Base-by-base conservation (phyloP, 2,888 invertebrate genomes). In the Noctuana brunneofusca region DNA sequence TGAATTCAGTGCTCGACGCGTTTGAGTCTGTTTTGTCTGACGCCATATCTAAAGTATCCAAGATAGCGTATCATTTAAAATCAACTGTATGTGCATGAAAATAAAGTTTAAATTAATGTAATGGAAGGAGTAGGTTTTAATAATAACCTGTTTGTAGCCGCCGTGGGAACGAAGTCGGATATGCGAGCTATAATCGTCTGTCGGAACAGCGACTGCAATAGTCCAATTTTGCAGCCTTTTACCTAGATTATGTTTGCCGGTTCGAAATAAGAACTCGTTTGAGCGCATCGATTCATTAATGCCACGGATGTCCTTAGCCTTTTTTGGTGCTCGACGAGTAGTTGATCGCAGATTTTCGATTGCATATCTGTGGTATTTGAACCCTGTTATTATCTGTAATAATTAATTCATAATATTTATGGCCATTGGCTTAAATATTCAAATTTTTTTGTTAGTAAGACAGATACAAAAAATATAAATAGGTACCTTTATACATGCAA, bases 161-260 rank as follows among this genome's bases (percentile, higher is more conserved):
- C 84, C 90, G 90, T 91, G 90, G 90, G 90, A 91, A 91, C 90
- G 83, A 71, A 85, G 84, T 89, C 86, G 89, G 89, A 89, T 89
- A 89, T 87, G 89, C 89, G 89, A 86, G 79, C 86, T 87, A 87
- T 89, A 89, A 89, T 89, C 87, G 88, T 80, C 87, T 81, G 86
- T 86, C 87, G 86, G 89, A 87, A 86, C 87, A 83, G 79, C 81
- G 83, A 81, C 86, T 87, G 90, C 89, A 89, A 89, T 90, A 90
- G 89, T 90, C 90, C 87, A 90, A 91, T 91, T 91, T 89, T 86
- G 89, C 87, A 87, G 87, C 83, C 89, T 90, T 89, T 91, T 90
- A 89, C 90, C 89, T 87, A 89, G 87, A 84, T 87, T 81, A 81
- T 82, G 77, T 80, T 81, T 77, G 63, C 63, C 65, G 74, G 75